Conservation (phyloP, 2,888 invertebrate genomes). For the Brenthis ino region DNA sequence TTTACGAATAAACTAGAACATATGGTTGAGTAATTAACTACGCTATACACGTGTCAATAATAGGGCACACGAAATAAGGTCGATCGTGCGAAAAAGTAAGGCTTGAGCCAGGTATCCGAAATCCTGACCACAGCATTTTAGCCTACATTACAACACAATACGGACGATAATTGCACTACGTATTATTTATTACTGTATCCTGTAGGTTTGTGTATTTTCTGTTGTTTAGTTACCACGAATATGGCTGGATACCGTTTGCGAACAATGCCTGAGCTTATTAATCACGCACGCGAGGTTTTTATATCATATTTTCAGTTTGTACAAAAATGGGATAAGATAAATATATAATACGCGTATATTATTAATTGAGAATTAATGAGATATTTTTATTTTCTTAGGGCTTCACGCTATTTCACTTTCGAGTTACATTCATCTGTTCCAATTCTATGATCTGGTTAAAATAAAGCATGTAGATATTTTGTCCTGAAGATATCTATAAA, state of each 20-base stretch:
- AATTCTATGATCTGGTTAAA: no score
- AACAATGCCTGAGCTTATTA: conserved; percentile 57
- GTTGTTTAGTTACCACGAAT: conserved; percentile 44
- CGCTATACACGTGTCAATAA: conserved; percentile 36
- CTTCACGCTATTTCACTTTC: background rate
- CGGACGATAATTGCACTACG: background rate
- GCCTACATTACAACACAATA: background rate
- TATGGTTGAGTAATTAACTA: conserved; percentile 39
- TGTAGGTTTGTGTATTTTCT: conserved; percentile 42
- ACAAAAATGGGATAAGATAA: conserved; percentile 24
- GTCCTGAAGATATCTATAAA: no score
- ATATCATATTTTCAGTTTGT: conserved; percentile 51
- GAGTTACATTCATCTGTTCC: no score
- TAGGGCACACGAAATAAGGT: conserved; percentile 29
- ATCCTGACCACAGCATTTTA: background rate
- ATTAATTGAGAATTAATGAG: conserved; percentile 2
- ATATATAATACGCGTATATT: conserved; percentile 3
- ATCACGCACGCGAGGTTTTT: conserved; percentile 62
- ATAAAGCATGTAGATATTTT: no score
- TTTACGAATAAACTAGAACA: conserved; percentile 31
- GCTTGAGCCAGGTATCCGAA: background rate
- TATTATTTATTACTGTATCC: background rate
- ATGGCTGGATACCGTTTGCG: conserved; percentile 51
- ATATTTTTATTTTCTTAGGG: background rate
- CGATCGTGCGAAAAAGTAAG: conserved; percentile 21